Base-by-base conservation (phyloP, 2,113 vertebrate genomes). In the Urocynchramus pylzowi region DNA sequence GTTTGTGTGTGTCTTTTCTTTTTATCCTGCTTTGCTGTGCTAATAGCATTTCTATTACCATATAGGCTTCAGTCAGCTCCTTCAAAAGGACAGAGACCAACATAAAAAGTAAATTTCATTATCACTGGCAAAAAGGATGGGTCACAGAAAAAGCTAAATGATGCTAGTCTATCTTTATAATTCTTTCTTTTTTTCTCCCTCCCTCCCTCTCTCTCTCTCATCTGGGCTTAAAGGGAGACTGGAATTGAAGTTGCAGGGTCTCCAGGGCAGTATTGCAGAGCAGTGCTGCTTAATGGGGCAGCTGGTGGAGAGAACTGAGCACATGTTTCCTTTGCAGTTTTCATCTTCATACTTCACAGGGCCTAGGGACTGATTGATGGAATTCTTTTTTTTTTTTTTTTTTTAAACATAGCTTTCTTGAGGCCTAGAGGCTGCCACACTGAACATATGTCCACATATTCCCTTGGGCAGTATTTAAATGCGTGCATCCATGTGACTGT, bases 401-500 rank as follows among this genome's bases (percentile, higher is more conserved):
- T 92, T 88, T 86, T 44, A 6, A 96, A 88, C 88, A 79, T 92
- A 83, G 94, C 87, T 96, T 97, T 97, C 96, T 97, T n/a, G 52
- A 97, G 96, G 82, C 96, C 95, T 91, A 71, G 88, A 87, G 95
- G 87, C 93, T 93, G 93, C 90, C 97, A 81, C 94, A 97, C 86
- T 92, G 96, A 98, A 97, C 97, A 98, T 98, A 97, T 97, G 98
- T 97, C 97, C 95, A 94, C 90, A 95, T 94, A 96, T 96, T 98
- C 98, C 98, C 98, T 56, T 92, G 97, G 98, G 98, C 91, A 93
- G 94, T 95, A 95, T 97, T 96, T 95, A 97, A 97, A 97, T 97
- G 97, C 96, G 95, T 93, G 96, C 96, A 93, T 98, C 97, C 97
- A 97, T 98, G 98, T 97, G 97, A 96, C 97, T 96, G 96, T 97